Conservation (phyloP, 2,113 vertebrate genomes). For the Psilopogon haemacephalus region DNA sequence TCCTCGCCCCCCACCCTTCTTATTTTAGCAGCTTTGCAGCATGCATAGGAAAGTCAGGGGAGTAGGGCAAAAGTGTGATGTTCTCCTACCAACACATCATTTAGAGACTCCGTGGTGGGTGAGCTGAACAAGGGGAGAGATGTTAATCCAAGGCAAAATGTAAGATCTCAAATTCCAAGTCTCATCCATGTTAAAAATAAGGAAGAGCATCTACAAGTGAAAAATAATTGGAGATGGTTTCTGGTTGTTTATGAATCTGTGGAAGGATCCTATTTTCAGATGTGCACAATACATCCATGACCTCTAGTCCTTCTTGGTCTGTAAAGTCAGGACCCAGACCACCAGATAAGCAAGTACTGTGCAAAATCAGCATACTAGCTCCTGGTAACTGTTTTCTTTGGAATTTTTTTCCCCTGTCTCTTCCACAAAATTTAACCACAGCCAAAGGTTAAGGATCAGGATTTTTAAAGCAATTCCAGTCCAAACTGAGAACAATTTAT, state of each 20-base stretch:
- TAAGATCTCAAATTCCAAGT: neutral
- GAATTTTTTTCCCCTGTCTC: neutral
- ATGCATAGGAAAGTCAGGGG: neutral
- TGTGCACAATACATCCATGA: neutral
- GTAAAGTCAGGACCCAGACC: neutral
- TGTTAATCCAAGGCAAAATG: neutral
- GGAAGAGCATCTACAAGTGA: neutral
- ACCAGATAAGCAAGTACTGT: neutral
- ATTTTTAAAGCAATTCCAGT: neutral
- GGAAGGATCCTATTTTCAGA: neutral
- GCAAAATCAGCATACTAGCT: neutral
- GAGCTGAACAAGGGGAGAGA: neutral
- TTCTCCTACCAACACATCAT: neutral
- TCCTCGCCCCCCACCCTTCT: neutral
- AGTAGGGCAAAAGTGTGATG: neutral
- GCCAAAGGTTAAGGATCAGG: neutral
- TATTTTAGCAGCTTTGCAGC: neutral
- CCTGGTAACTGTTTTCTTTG: rapidly evolving
- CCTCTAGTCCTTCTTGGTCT: neutral
- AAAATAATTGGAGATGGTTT: neutral
- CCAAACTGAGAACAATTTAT: neutral
- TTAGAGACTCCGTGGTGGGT: neutral
- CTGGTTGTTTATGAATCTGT: neutral
- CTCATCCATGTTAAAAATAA: neutral
- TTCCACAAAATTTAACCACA: neutral